phyloP scores from a whole-genome alignment of 2,797 vertebrate species.

The Mastacembelus armatus region DNA sequence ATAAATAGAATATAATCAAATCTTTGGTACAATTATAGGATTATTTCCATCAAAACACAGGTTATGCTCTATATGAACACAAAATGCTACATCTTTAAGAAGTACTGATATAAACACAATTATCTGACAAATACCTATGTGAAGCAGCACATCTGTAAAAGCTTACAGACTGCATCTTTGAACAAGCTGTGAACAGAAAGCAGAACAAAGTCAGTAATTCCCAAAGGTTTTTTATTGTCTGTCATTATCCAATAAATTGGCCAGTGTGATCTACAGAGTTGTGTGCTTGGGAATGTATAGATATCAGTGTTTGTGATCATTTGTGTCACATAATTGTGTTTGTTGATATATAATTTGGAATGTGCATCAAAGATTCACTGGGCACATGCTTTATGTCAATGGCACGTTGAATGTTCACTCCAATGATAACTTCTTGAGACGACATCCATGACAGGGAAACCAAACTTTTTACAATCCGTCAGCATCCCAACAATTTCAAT shows the following conservation, averaged over 20 bases:
- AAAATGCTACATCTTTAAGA: slow-evolving; percentile 8
- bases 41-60: too few species aligned
- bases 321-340: slow-evolving; percentile 36
- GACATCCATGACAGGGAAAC: not conserved
- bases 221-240: slow-evolving; percentile 25
- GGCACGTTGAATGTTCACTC: slow-evolving; percentile 60
- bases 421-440: slow-evolving; percentile 5
- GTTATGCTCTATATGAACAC: not conserved
- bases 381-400: slow-evolving; percentile 28
- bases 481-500: too few species aligned
- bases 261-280: slow-evolving; percentile 48
- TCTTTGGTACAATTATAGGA: too few species aligned
- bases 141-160: slow-evolving; percentile 1
- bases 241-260: slow-evolving; percentile 46
- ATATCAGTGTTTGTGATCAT: slow-evolving; percentile 57
- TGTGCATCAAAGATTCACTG: slow-evolving; percentile 22
- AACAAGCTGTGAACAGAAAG: slow-evolving; percentile 66
- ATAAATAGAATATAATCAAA: too few species aligned
- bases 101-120: too few species aligned
- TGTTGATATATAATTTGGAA: not conserved
- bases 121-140: not conserved
- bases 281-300: slow-evolving; percentile 71
- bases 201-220: too few species aligned
- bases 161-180: slow-evolving; percentile 70
- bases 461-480: not conserved